Base-by-base conservation (phyloP, 2,888 invertebrate genomes). In the Pachycephus smyrnensis region DNA sequence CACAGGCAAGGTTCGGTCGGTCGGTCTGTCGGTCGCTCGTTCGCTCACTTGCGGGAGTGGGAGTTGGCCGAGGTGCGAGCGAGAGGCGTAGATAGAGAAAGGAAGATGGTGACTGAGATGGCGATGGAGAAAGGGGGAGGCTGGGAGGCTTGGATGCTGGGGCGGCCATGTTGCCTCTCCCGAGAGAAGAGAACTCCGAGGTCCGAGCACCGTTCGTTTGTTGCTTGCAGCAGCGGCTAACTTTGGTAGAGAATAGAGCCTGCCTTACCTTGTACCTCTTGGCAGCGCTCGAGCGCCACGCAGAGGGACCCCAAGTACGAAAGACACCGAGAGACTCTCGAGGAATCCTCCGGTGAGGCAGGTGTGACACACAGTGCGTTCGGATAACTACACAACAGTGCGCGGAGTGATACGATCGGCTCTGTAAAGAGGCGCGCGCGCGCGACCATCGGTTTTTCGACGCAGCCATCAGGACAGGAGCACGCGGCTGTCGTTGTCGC, bases 81-180 rank as follows among this genome's bases (percentile, higher is more conserved):
- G 87, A 89, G 91, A 92, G 83, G 91, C 90, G 92, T 92, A 86
- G 80, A 75, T 73, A 80, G 78, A 77, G 79, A 92, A 87, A 89
- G 91, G 92, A 80, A 76, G 77, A 74, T 69, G 75, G 80, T 79
- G 82, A 82, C 78, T 79, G 81, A 79, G 82, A 79, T 76, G 81
- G 81, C 80, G 79, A 91, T 91, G 81, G 82, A 80, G 80, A 81
- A 69, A 84, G 84, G 81, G 83, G 84, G 81, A 78, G 79, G 79
- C 80, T 81, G 81, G 82, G 92, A 89, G 91, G 92, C 93, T 86
- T 92, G 92, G 93, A 93, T 91, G 93, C 93, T 89, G 90, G 92
- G 92, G 94, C 94, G 94, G 94, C 94, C 94, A 94, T 94, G 94
- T 94, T 94, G 94, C 94, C 94, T 94, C 94, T 94, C 94, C 93